Percentiles rank a stretch among this genome's conserved stretches.
phyloP scores from a whole-genome alignment of 2,797 vertebrate species.

The Carduelis carduelis region DNA sequence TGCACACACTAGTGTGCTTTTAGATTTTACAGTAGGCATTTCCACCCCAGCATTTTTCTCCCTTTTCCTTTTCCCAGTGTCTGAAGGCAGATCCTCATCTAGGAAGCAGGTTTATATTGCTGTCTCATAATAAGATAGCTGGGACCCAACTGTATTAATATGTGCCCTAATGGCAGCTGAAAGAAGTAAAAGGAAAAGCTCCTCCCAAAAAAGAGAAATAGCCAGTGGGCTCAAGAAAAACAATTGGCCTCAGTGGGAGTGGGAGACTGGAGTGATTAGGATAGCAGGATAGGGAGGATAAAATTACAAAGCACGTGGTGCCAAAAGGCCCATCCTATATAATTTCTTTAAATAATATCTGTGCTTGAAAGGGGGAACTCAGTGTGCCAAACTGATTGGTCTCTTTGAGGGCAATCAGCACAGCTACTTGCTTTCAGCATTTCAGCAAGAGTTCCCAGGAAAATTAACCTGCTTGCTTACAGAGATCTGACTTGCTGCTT shows the following conservation, averaged over 20 bases:
- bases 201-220: neutral
- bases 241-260: neutral
- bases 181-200: neutral
- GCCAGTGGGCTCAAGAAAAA: neutral
- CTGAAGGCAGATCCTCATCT: neutral
- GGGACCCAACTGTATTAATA: neutral
- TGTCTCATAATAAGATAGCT: neutral
- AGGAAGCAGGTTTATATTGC: neutral
- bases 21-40: neutral
- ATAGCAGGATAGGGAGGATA: neutral
- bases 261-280: neutral
- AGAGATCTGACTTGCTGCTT: neutral
- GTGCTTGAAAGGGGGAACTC: neutral
- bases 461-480: neutral
- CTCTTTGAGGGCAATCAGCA: conserved; percentile 21
- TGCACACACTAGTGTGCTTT: neutral
- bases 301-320: neutral
- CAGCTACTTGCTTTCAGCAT: neutral
- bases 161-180: neutral
- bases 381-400: neutral
- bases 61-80: neutral
- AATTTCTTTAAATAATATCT: neutral
- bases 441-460: neutral
- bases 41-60: neutral
- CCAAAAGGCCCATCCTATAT: neutral